These are phyloP conservation scores for Chrysolina oricalcia DNA, from an alignment of 2,888 invertebrate species.

Conservation along the genomic window DNA sequence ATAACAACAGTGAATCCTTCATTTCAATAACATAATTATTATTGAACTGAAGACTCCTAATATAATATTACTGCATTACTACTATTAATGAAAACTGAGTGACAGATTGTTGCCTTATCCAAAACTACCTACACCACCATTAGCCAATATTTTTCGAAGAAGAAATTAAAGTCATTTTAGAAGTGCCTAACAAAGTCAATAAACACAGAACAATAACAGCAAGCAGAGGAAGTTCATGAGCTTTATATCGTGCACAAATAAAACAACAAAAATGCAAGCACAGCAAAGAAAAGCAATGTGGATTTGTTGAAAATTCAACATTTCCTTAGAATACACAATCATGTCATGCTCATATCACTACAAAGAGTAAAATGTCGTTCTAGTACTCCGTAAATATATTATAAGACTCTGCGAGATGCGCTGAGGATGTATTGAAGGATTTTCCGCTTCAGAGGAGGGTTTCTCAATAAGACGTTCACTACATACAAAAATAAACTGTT, in stretches of 20 bases:
- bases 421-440: too few relatives aligned
- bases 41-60: background rate
- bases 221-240: conserved; percentile 48
- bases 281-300: conserved; percentile 37
- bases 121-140: conserved; percentile 15
- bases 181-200: conserved; percentile 43
- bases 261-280: conserved; percentile 43
- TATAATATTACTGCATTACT: background rate
- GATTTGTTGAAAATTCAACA: conserved; percentile 43
- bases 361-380: conserved; percentile 14
- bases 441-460: too few relatives aligned
- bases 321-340: conserved; percentile 34
- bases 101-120: background rate
- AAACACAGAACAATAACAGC: conserved; percentile 46
- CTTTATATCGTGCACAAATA: conserved; percentile 47
- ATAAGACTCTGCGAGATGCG: background rate
- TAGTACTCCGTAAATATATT: background rate
- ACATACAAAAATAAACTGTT: too few relatives aligned
- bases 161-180: conserved; percentile 54
- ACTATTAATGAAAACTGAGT: background rate
- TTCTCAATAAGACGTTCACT: too few relatives aligned
- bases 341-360: conserved; percentile 20
- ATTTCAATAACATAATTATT: background rate
- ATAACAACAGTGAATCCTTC: background rate
- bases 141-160: conserved; percentile 33